phyloP scores from a whole-genome alignment of 35 echinoderm and acorn worm genomes.

The Chiridota heheva region DNA sequence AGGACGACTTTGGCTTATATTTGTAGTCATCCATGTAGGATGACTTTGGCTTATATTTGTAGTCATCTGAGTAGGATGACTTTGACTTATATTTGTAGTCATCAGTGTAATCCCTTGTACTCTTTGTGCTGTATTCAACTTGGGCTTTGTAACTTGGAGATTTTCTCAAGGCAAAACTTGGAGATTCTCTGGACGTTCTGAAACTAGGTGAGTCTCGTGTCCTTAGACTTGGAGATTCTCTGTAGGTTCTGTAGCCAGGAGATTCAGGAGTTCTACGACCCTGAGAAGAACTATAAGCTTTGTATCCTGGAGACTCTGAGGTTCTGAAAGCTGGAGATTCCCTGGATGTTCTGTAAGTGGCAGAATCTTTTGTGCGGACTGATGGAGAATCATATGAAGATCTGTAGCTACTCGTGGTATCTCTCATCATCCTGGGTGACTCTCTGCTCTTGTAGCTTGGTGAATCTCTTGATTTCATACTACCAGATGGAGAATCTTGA shows the following conservation, averaged over 20 bases:
- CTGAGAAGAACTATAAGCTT: not conserved
- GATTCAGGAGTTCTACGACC: not conserved
- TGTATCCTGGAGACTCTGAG: not conserved
- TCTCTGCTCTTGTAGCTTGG: slow-evolving; percentile 14
- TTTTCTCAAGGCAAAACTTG: slow-evolving; percentile 18
- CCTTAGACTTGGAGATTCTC: slow-evolving; percentile 12
- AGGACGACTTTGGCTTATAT: not conserved
- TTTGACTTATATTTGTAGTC: too few species aligned
- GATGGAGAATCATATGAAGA: too few species aligned
- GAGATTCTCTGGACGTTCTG: slow-evolving; percentile 23
- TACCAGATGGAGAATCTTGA: not conserved
- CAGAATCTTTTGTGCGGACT: slow-evolving; percentile 1
- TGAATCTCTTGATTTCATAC: slow-evolving; percentile 7
- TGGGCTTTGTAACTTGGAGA: slow-evolving; percentile 21
- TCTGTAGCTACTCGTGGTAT: too few species aligned
- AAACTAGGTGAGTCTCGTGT: slow-evolving; percentile 17
- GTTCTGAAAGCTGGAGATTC: slow-evolving; percentile 16
- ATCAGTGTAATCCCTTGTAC: too few species aligned
- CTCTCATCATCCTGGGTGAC: slow-evolving; percentile 9
- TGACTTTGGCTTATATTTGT: too few species aligned
- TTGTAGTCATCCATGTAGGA: too few species aligned
- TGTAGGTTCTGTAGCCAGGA: not conserved
- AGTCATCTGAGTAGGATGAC: too few species aligned
- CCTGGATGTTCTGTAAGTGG: slow-evolving; percentile 14
- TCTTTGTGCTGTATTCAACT: too few species aligned